Conservation (phyloP, 2,797 vertebrate genomes). For the Psittacula echo region DNA sequence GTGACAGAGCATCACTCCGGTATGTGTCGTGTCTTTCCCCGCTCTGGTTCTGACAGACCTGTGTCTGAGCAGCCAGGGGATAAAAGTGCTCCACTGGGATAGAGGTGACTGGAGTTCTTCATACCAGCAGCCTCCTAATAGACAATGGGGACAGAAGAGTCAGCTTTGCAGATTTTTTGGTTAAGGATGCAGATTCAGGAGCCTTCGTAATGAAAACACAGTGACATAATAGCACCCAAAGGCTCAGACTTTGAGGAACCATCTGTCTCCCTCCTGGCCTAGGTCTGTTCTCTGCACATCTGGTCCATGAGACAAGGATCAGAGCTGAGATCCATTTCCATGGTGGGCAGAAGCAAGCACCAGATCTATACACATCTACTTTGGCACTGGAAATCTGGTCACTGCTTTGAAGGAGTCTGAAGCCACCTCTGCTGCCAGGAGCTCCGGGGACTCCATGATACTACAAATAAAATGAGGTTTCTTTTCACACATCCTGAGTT, state of each 20-base stretch:
- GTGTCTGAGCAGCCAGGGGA: background rate
- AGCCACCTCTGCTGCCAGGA: background rate
- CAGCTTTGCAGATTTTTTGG: background rate
- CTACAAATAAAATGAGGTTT: background rate
- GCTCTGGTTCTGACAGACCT: background rate
- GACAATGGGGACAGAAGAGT: background rate
- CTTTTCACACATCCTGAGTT: background rate
- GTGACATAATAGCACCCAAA: background rate
- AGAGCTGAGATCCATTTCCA: background rate
- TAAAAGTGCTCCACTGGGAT: background rate
- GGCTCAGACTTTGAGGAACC: background rate
- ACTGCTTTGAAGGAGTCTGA: background rate
- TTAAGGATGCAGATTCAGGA: background rate
- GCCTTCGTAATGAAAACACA: background rate
- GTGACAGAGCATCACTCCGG: background rate
- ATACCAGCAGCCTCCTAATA: rapidly evolving
- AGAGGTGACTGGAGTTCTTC: background rate
- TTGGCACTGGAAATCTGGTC: background rate
- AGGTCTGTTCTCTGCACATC: background rate
- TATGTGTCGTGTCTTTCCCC: background rate
- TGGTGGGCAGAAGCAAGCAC: background rate
- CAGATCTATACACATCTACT: background rate
- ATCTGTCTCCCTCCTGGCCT: background rate
- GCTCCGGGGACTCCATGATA: background rate
- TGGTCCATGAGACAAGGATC: background rate